Base-by-base conservation (phyloP, 2,113 vertebrate genomes). In the Amblyornis subalaris region DNA sequence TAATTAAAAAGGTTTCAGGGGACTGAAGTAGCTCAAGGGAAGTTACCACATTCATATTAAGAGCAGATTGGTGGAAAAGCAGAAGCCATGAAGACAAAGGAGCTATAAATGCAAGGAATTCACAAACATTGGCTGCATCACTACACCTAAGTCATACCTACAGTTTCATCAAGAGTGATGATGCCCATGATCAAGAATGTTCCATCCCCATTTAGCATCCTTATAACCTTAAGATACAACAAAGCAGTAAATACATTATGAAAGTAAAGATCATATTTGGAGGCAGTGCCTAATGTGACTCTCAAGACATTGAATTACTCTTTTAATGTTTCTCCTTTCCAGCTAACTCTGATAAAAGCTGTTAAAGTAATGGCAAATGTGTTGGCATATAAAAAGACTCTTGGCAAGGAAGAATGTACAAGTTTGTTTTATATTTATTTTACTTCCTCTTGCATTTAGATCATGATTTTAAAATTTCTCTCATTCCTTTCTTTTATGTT, bases 311-410 rank as follows among this genome's bases (percentile, higher is more conserved):
- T 71, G 62, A 79, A 94, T 94, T 88, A 87, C 65, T 87, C 74
- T 82, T 85, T 88, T 88, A 93, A 94, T 96, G 81, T 80, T 87
- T 89, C 77, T 72, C 21, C 65, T 88, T 96, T 95, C 69, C 72
- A 96, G 72, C 96, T 95, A 96, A 78, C 85, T 89, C 76, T 83
- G 35, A 72, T 50, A 90, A 67, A 95, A 93, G 87, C 77, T 91
- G 90, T 94, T 92, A 89, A 94, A 95, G 40, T 88, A 97, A 97
- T 29, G 15, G 54, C 62, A 93, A 33, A 90, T 0, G 1, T 40
- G 64, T 85, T 90, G 94, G 92, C 82, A 85, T 96, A 94, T 89
- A 83, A 77, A 94, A 90, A 70, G 57, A 67, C 70, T 85, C 53
- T 44, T 88, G 71, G 87, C 82, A 96, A 87, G 42, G 60, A 85